phyloP scores from a whole-genome alignment of 64 coral and sea anemone genomes.

The Orbicella faveolata region DNA sequence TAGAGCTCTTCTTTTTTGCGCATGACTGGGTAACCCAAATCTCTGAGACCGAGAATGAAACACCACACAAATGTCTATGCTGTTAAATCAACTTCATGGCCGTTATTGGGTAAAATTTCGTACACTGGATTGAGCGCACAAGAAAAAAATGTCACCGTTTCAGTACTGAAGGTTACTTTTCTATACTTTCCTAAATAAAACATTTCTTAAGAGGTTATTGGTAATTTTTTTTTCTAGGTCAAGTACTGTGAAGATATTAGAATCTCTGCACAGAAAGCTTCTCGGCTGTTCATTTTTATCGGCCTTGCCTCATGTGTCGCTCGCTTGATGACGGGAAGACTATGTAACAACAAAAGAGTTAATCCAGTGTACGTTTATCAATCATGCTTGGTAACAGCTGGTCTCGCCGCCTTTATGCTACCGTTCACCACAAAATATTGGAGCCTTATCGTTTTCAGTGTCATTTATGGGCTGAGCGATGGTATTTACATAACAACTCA shows the following conservation, averaged over 20 bases:
- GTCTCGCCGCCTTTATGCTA: neutral
- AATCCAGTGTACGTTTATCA: constrained; percentile 35
- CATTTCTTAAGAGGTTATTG: neutral
- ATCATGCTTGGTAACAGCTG: neutral
- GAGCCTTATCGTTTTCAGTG: constrained; percentile 6
- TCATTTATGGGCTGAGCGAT: constrained; percentile 19
- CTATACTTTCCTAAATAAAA: too few relatives aligned
- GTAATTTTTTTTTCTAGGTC: constrained; percentile 21
- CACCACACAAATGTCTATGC: too few relatives aligned
- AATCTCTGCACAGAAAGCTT: constrained; percentile 15
- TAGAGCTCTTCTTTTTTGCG: too few relatives aligned
- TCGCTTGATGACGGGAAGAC: neutral
- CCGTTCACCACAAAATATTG: constrained; percentile 1
- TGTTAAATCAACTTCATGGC: too few relatives aligned
- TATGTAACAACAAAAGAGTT: constrained; percentile 1
- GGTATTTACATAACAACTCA: constrained; percentile 28
- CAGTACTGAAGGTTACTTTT: neutral
- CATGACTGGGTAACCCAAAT: too few relatives aligned
- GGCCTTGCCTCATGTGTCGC: constrained; percentile 35
- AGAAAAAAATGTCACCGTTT: too few relatives aligned
- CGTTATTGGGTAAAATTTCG: neutral
- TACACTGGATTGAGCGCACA: neutral
- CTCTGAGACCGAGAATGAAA: too few relatives aligned
- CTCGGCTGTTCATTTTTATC: constrained; percentile 41
- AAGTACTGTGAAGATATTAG: constrained; percentile 34